Conservation (phyloP, 1,140 invertebrate species). For the Drosophila ambigua region DNA sequence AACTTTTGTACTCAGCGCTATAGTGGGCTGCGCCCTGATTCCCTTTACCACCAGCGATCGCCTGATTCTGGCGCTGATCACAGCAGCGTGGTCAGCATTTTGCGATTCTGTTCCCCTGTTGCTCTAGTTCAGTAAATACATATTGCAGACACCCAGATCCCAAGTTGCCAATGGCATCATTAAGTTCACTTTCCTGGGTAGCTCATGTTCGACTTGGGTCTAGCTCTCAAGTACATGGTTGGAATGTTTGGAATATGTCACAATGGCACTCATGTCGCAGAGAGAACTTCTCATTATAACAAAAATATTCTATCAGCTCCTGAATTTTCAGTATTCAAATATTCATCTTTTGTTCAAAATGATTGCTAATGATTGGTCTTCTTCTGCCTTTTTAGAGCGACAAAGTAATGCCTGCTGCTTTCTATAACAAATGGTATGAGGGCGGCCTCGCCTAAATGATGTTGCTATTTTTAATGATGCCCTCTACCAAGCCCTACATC, state of each 20-base stretch:
- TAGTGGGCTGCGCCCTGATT: too few relatives aligned
- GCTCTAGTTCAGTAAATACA: too few relatives aligned
- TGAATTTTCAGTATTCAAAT: not conserved
- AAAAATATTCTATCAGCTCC: not conserved
- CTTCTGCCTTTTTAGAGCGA: constrained; percentile 39
- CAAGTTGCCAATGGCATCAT: too few relatives aligned
- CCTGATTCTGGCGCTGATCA: too few relatives aligned
- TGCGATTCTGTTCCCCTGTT: too few relatives aligned
- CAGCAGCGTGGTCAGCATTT: too few relatives aligned
- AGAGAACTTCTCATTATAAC: not conserved
- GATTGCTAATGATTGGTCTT: too few relatives aligned
- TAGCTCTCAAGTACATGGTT: constrained; percentile 1
- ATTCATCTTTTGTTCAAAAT: not conserved
- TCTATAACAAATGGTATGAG: constrained; percentile 77
- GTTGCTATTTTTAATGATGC: constrained; percentile 68
- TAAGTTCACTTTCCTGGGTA: too few relatives aligned
- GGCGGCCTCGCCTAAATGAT: constrained; percentile 60
- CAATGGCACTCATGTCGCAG: constrained; percentile 6
- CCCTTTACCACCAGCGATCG: too few relatives aligned
- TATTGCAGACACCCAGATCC: too few relatives aligned
- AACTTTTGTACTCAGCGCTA: too few relatives aligned
- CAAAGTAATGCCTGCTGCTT: constrained; percentile 62
- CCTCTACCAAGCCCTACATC: constrained; percentile 38
- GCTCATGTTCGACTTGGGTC: not conserved
- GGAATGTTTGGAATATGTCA: constrained; percentile 1